phyloP scores from a whole-genome alignment of 2,113 vertebrate genomes.

The Paratilapia polleni region DNA sequence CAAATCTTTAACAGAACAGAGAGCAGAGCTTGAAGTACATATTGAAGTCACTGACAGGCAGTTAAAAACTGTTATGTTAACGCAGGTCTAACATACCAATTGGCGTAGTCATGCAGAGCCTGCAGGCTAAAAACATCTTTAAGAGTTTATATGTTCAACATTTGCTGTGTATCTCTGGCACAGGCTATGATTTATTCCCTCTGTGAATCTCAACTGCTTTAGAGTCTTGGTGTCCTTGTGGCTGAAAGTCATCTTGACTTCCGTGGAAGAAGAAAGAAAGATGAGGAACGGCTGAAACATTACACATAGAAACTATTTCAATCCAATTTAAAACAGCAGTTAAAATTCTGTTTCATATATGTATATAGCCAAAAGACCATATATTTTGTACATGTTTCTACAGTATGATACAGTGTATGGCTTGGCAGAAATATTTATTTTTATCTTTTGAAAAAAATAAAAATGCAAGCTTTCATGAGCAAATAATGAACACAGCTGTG shows the following conservation, averaged over 20 bases:
- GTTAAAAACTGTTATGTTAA: conserved; percentile 49
- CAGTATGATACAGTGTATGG: conserved; percentile 69
- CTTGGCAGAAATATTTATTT: conserved; percentile 48
- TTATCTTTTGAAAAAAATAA: conserved; percentile 27
- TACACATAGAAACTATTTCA: conserved; percentile 55
- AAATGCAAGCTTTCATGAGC: conserved; percentile 38
- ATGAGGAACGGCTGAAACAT: conserved; percentile 23
- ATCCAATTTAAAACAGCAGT: conserved; percentile 66
- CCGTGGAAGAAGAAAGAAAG: not conserved
- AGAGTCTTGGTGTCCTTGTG: conserved; percentile 62
- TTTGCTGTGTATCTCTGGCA: conserved; percentile 66
- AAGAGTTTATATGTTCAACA: conserved; percentile 66
- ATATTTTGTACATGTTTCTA: conserved; percentile 67
- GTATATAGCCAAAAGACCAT: conserved; percentile 52
- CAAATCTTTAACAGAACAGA: conserved; percentile 35
- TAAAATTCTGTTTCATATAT: conserved; percentile 63
- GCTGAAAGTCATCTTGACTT: conserved; percentile 52
- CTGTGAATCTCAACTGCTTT: conserved; percentile 65
- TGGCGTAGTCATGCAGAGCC: conserved; percentile 57
- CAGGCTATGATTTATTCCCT: conserved; percentile 69
- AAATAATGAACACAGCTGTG: conserved; percentile 34
- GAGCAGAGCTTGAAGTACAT: not conserved
- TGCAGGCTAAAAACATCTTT: conserved; percentile 59
- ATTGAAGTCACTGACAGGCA: conserved; percentile 38
- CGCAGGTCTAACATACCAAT: conserved; percentile 47